Conservation (phyloP, 2,888 invertebrate species). For the Nomada hirtipes region DNA sequence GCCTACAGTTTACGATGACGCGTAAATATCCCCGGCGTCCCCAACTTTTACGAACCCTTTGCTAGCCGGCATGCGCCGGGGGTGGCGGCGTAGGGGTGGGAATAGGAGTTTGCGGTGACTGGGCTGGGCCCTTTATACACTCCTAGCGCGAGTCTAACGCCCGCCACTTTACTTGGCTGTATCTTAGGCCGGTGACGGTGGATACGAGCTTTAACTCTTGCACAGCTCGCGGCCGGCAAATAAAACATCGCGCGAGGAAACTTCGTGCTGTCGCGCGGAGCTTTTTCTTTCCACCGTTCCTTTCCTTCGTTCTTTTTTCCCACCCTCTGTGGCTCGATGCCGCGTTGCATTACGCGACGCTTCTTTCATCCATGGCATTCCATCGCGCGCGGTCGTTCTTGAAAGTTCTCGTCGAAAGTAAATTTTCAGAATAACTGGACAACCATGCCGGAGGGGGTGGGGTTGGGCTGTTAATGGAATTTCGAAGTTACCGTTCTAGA, state of each 20-base stretch:
- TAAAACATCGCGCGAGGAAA: slow-evolving; percentile 76
- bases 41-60: slow-evolving; percentile 81
- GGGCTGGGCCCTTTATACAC: slow-evolving; percentile 76
- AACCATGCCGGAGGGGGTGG: too few species aligned
- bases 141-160: slow-evolving; percentile 70
- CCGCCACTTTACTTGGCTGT: slow-evolving; percentile 71
- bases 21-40: slow-evolving; percentile 81
- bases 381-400: background rate
- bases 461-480: too few species aligned
- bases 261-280: slow-evolving; percentile 67
- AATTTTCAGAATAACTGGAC: too few species aligned
- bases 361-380: slow-evolving; percentile 8
- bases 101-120: slow-evolving; percentile 73
- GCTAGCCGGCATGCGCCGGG: slow-evolving; percentile 58
- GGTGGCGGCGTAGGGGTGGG: slow-evolving; percentile 42
- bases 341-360: slow-evolving; percentile 49
- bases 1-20: slow-evolving; percentile 79
- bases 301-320: slow-evolving; percentile 5
- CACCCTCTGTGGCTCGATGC: background rate
- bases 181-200: slow-evolving; percentile 63
- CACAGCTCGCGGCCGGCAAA: slow-evolving; percentile 74
- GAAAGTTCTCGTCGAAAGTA: too few species aligned
- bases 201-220: slow-evolving; percentile 75
- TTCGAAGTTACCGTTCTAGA: too few species aligned
- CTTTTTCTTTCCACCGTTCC: slow-evolving; percentile 58